Evolutionary conservation across 2,888 invertebrate species (phyloP).

Genomic region (Aphodius granarius): DNA sequence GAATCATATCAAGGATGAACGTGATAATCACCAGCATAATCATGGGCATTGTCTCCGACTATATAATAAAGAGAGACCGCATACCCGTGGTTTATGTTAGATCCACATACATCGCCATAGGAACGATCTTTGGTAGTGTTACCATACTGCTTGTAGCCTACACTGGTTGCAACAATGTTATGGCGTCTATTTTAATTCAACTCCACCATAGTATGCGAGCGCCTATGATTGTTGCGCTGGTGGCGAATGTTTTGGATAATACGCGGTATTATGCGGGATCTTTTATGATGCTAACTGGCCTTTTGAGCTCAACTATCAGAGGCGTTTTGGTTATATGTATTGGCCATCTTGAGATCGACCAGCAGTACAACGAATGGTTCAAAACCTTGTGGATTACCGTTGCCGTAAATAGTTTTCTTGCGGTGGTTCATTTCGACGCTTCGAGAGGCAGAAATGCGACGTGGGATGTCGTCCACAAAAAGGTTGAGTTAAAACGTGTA

Average conservation of each 20-base stretch:
- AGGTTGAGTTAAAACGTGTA: not conserved
- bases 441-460: not conserved
- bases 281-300: not conserved
- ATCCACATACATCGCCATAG: not conserved
- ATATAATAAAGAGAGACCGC: not conserved
- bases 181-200: not conserved
- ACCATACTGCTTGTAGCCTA: not conserved
- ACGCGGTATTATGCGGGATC: not conserved
- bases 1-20: not conserved
- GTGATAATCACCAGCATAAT: not conserved
- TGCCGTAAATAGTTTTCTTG: not conserved
- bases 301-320: not conserved
- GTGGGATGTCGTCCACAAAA: not conserved
- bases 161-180: not conserved
- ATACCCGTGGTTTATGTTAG: not conserved
- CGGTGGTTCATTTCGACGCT: not conserved
- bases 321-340: not conserved
- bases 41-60: not conserved
- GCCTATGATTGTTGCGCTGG: not conserved
- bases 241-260: not conserved
- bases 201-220: not conserved
- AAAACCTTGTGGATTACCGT: not conserved
- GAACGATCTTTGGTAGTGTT: not conserved
- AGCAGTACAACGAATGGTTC: not conserved
- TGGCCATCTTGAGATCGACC: not conserved